These are phyloP conservation scores for Cotesia typhae DNA, from an alignment of 1,140 invertebrate genomes.

Conservation along the genomic window DNA sequence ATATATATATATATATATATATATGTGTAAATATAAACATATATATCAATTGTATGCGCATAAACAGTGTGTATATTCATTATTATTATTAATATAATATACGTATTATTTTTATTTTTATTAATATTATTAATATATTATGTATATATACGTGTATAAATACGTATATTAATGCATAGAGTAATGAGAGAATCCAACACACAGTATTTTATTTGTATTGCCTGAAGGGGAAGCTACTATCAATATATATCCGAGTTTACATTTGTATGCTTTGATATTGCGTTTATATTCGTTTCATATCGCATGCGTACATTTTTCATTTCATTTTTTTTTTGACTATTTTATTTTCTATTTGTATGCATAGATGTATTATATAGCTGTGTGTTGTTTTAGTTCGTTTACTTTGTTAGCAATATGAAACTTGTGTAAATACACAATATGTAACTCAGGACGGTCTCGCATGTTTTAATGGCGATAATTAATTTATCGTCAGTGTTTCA, in stretches of 20 bases:
- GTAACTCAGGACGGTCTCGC: constrained; percentile 20
- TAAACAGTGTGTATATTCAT: no score
- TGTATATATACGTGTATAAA: neutral
- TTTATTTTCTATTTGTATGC: constrained; percentile 1
- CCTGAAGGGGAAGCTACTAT: neutral
- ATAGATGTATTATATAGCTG: neutral
- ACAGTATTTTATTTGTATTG: neutral
- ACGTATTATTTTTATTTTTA: no score
- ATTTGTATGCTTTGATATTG: constrained; percentile 2
- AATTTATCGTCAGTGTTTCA: constrained; percentile 6
- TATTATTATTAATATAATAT: no score
- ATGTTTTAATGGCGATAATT: constrained; percentile 5
- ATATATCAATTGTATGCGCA: no score
- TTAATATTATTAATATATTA: constrained; percentile 6
- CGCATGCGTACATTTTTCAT: constrained; percentile 7
- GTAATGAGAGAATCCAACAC: constrained; percentile 20
- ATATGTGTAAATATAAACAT: constrained; percentile 9
- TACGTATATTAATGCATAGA: constrained; percentile 16
- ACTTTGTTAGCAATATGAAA: no score
- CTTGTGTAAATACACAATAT: constrained; percentile 16
- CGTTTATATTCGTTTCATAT: constrained; percentile 8
- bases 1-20: constrained; percentile 23
- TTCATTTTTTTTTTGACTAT: no score
- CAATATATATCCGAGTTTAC: neutral
- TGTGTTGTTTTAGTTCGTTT: neutral